A percentile compares a stretch with the other conserved stretches of the same genome.
phyloP scores from a whole-genome alignment of 2,888 invertebrate species.

The Coleophora flavipennella region DNA sequence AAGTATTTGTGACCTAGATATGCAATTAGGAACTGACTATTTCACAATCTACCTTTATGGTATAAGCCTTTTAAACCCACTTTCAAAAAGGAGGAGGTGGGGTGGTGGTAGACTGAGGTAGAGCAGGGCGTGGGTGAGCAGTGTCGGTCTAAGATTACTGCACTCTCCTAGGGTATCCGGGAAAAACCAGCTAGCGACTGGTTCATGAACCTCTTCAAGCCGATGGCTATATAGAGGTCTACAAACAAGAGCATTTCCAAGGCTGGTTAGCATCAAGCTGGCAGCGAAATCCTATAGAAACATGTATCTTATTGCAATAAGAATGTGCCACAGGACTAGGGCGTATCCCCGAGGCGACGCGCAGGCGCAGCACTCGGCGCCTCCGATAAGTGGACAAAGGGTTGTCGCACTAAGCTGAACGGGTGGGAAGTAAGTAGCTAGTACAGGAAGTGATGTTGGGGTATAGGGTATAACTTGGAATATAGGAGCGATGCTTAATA shows the following conservation, averaged over 20 bases:
- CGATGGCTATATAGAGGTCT: too few relatives aligned
- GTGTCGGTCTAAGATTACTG: too few relatives aligned
- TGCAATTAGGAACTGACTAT: too few relatives aligned
- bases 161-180: too few relatives aligned
- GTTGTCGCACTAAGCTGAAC: constrained; percentile 4
- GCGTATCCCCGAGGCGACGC: not conserved
- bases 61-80: too few relatives aligned
- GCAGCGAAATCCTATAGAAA: not conserved
- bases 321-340: not conserved
- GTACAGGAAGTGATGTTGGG: constrained; percentile 3
- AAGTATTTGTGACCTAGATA: too few relatives aligned
- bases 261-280: not conserved
- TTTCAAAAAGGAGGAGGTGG: too few relatives aligned
- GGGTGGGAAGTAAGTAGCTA: constrained; percentile 5
- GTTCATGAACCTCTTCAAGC: too few relatives aligned
- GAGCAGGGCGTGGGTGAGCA: too few relatives aligned
- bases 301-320: not conserved
- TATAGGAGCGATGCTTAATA: constrained; percentile 1
- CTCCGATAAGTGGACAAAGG: constrained; percentile 5
- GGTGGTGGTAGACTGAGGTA: too few relatives aligned
- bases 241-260: not conserved
- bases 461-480: constrained; percentile 3
- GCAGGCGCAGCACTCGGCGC: constrained; percentile 3
- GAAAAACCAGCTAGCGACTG: too few relatives aligned
- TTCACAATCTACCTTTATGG: too few relatives aligned